Evolutionary conservation across 2,888 invertebrate genomes (phyloP), one percentile per base, ranked within the genome.

Genomic region (Archips xylosteana): DNA sequence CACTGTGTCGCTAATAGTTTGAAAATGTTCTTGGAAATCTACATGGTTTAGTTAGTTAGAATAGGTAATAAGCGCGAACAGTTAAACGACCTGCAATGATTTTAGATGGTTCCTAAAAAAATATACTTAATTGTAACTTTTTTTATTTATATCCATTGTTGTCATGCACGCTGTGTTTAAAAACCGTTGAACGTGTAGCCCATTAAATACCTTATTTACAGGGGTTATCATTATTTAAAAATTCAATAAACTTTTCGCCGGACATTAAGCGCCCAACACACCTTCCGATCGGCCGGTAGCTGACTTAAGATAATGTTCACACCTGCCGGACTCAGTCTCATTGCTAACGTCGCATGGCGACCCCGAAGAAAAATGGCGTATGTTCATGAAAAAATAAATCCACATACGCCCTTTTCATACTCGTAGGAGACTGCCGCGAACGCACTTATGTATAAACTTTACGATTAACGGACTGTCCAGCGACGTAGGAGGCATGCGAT

Each of bases 301-400:
- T 89, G 90, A 90, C 92, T 93, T 92, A 92, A 94, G 94, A 93
- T 94, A 92, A 94, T 92, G 88, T 92, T 94, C 90, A 90, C 94
- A 94, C 94, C 93, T 94, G 92, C 88, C 84, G 83, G 85, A 80
- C 80, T 86, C 83, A 83, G 86, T 87, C 87, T 86, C 83, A 83
- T 86, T 87, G 87, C 87, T 61, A 89, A 90, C 89, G 92, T 93
- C 92, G 89, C 90, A 88, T 86, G 87, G 86, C 85, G 12, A 84
- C 85, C 83, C 81, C 82, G 83, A 84, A 83, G 23, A 57, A 69
- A 64, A 73, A 73, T 32, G 63, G 49, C 51, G 34, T 65, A 65
- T 36, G 51, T 65, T 10, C 12, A 65, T 15, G 12, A 51, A 49
- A 47, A n/a, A 36, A 15, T 36, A 10, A 39, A 9, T n/a, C 1